Evolutionary conservation across 2,797 vertebrate species (phyloP), one percentile per base, ranked within the genome.

Genomic region (Pseudochirops cupreus): DNA sequence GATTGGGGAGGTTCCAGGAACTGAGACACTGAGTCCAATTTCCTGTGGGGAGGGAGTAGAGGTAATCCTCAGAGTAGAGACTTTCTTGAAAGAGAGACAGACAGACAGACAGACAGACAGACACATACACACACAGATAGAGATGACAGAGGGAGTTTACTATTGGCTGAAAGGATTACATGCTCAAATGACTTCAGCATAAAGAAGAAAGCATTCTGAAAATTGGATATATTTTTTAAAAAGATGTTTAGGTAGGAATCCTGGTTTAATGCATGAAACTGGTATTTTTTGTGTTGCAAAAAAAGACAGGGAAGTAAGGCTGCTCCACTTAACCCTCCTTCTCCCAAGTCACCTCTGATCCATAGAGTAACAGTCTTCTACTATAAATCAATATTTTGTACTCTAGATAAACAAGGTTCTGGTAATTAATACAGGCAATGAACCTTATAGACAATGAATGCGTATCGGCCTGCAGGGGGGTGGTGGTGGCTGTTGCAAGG

Each of bases 401-500:
- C 94, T 82, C 91, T 96, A 93, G 91, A 90, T 94, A 94, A 97
- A 97, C 94, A 95, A 96, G 94, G 92, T 55, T 82, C 91, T 95
- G 82, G 89, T 96, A 94, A 95, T 95, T 96, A 33, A 90, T 52
- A 91, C 97, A 97, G 97, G 97, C 97, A 96, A 93, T 91, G 90
- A 93, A 87, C 93, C 94, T 95, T 91, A 9, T 50, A 90, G 58
- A 95, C 91, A 39, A 14, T 93, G 93, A 92, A 91, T 96, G 91
- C 91, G 93, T 94, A 93, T 95, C 95, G 95, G 29, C 93, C 93
- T 97, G 96, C 94, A 96, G 93, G 54, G 53, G 58, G 92, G 92
- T 10, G 53, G 53, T 54, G 97, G 54, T 94, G 18, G 74, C 74
- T 46, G 55, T 52, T 97, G 95, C 95, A 95, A 96, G 94, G 53